Evolutionary conservation across 2,888 invertebrate species (phyloP).

Genomic region (Digitonthophagus gazella): DNA sequence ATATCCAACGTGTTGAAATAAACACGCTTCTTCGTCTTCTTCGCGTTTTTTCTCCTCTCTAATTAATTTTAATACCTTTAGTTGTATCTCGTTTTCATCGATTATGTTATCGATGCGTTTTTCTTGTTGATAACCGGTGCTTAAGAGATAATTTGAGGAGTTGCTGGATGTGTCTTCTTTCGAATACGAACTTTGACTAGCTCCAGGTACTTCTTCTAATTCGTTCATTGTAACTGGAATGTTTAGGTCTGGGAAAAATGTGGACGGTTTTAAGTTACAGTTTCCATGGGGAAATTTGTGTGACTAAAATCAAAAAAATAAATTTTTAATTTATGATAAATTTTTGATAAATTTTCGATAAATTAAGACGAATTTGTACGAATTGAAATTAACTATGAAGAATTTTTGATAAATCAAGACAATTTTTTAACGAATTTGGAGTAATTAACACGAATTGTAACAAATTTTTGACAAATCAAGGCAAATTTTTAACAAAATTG

Average conservation of each 20-base stretch:
- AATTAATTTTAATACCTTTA: conserved; percentile 51
- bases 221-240: conserved; percentile 79
- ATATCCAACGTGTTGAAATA: conserved; percentile 50
- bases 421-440: too few relatives aligned
- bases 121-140: conserved; percentile 33
- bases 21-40: conserved; percentile 36
- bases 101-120: conserved; percentile 27
- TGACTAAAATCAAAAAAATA: conserved; percentile 40
- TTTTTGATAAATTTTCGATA: conserved; percentile 22
- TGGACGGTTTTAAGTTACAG: conserved; percentile 64
- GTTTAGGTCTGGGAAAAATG: conserved; percentile 81
- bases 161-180: conserved; percentile 17
- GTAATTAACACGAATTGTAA: too few relatives aligned
- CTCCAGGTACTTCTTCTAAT: conserved; percentile 49
- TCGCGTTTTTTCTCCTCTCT: conserved; percentile 50
- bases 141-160: conserved; percentile 42
- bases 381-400: too few relatives aligned
- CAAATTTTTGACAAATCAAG: too few relatives aligned
- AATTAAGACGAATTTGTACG: too few relatives aligned
- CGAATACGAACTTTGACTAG: conserved; percentile 32
- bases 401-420: too few relatives aligned
- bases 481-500: too few relatives aligned
- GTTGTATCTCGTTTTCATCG: conserved; percentile 42
- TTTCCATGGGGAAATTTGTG: conserved; percentile 36
- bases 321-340: conserved; percentile 23